phyloP scores from a whole-genome alignment of 2,797 vertebrate genomes.

The Fundulus diaphanus region DNA sequence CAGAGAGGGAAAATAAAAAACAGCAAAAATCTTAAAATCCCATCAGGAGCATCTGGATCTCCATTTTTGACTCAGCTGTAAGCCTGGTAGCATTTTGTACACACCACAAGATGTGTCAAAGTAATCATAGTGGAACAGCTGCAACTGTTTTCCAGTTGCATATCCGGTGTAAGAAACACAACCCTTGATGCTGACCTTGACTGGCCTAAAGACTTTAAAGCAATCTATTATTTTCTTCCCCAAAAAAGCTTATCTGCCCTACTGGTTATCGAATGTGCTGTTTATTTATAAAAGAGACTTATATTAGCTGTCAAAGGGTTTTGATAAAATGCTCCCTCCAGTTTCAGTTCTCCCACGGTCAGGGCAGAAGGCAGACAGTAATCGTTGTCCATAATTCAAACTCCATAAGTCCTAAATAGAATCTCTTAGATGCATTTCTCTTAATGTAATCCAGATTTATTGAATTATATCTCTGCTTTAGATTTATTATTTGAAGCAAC shows the following conservation, averaged over 20 bases:
- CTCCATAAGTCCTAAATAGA: conserved; percentile 69
- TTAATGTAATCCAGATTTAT: conserved; percentile 72
- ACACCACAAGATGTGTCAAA: conserved; percentile 64
- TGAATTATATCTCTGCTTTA: conserved; percentile 72
- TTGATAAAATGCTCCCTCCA: conserved; percentile 44
- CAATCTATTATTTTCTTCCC: conserved; percentile 46
- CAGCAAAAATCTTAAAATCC: conserved; percentile 37
- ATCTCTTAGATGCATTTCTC: conserved; percentile 67
- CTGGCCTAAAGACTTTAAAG: conserved; percentile 56
- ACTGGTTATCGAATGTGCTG: conserved; percentile 37
- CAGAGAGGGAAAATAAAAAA: conserved; percentile 21
- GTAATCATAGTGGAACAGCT: conserved; percentile 71
- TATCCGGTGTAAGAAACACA: conserved; percentile 53
- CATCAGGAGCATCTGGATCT: conserved; percentile 54
- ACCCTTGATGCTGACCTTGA: conserved; percentile 60
- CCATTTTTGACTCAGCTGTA: conserved; percentile 69
- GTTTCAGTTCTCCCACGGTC: conserved; percentile 43
- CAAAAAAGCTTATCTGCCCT: conserved; percentile 48
- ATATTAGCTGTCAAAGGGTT: conserved; percentile 40
- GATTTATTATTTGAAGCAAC: conserved; percentile 68
- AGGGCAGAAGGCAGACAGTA: conserved; percentile 54
- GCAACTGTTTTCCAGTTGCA: conserved; percentile 57
- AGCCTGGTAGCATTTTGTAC: conserved; percentile 71
- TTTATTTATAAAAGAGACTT: conserved; percentile 58
- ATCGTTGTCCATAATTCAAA: conserved; percentile 71